Base-by-base conservation (phyloP, 2,888 invertebrate species). In the Resseliella maxima region DNA sequence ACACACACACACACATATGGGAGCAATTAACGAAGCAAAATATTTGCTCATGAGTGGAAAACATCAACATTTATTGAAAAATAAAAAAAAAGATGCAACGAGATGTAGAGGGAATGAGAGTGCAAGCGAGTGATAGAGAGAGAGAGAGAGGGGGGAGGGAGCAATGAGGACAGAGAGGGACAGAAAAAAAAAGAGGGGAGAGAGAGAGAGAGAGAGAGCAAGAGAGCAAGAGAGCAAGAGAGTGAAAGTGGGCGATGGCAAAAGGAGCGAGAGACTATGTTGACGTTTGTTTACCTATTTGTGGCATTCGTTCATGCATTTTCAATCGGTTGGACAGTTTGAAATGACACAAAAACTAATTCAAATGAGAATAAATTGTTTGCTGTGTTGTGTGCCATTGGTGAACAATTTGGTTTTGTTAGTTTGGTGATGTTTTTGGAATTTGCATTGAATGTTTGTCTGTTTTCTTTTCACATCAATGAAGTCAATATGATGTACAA, bases 341-440 rank as follows among this genome's bases (percentile, higher is more conserved):
- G 46, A 72, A 72, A 59, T 18, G 5, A 72, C 31, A 15, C 12
- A 31, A 31, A 72, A 31, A 72, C 59, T 59, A 24, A 59, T 59
- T 72, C 72, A 35, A 72, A 31, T 35, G 72, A 12, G 72, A 72
- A 35, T 72, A 72, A 72, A 72, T n/a, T n/a, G n/a, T n/a, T n/a
- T n/a, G n/a, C n/a, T n/a, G n/a, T n/a, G n/a, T n/a, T 72, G 31
- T 72, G 31, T 72, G 18, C 72, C 12, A 3, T 31, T 72, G 72
- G 31, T 72, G 72, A 35, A 5, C 31, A 31, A 27, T 31, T 31
- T 5, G 12, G 59, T 72, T 72, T 31, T 72, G 72, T 72, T 72
- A 31, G 72, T 35, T 50, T 27, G 72, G 31, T n/a, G 18, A 50
- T 50, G 15, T 72, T 15, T 31, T 31, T 0, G 24, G 3, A 8